phyloP scores from a whole-genome alignment of 2,888 invertebrate species.

The Proisotoma minuta region DNA sequence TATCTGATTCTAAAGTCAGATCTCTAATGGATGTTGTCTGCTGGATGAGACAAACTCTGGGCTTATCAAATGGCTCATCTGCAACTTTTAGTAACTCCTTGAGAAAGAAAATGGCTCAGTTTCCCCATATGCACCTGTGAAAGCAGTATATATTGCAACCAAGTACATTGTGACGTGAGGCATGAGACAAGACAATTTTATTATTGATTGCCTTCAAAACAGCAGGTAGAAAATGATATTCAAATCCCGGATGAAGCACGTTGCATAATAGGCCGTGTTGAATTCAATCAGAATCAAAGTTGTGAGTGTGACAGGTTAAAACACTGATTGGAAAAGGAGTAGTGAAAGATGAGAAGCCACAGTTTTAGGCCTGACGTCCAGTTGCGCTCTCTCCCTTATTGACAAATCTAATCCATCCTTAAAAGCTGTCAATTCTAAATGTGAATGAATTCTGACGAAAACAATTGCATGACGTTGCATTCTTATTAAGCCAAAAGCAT shows the following conservation, averaged over 20 bases:
- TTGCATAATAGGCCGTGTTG: neutral
- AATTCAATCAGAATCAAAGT: neutral
- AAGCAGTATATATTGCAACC: no score
- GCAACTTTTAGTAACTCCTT: no score
- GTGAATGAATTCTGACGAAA: neutral
- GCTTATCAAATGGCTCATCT: no score
- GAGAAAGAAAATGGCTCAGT: no score
- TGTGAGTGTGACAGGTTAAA: neutral
- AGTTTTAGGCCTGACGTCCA: neutral
- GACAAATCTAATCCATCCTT: constrained; percentile 10
- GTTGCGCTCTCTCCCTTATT: constrained; percentile 5
- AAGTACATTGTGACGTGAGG: neutral
- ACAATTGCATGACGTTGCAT: constrained; percentile 13
- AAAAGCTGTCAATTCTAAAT: constrained; percentile 7
- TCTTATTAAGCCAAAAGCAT: no score
- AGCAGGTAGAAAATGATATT: constrained; percentile 24
- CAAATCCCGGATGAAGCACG: neutral
- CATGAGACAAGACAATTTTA: constrained; percentile 32
- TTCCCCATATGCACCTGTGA: no score
- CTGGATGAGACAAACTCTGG: no score
- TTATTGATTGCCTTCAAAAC: constrained; percentile 36
- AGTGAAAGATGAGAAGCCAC: constrained; percentile 12
- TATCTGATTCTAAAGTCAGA: constrained; percentile 11
- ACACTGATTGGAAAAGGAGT: constrained; percentile 1
- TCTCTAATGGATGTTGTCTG: constrained; percentile 8